Percentiles rank a stretch among this genome's conserved stretches.
These are phyloP conservation scores for Eidolon dupreanum DNA, from an alignment of 2,797 vertebrate genomes.

Conservation along the genomic window DNA sequence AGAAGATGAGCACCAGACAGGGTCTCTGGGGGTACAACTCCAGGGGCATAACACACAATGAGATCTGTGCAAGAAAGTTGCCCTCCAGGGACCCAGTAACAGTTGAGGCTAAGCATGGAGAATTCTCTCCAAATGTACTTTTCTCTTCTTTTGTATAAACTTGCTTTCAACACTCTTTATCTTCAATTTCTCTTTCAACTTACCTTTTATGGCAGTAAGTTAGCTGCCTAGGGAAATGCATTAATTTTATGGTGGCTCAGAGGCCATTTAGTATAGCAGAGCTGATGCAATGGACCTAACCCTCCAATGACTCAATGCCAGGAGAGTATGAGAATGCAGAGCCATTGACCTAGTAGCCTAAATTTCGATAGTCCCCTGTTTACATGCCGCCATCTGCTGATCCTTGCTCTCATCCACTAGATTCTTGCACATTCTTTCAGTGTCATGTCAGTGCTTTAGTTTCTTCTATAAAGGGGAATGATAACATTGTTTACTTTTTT, in stretches of 20 bases:
- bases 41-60: too few species aligned
- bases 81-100: not conserved
- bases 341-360: rapidly evolving
- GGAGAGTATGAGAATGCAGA: not conserved
- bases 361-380: rapidly evolving
- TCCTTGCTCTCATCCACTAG: not conserved
- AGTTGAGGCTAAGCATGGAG: not conserved
- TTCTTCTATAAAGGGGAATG: not conserved
- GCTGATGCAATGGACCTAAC: not conserved
- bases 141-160: not conserved
- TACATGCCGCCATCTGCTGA: rapidly evolving
- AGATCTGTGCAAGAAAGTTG: not conserved
- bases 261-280: not conserved
- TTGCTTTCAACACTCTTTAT: not conserved
- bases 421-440: not conserved
- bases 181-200: not conserved
- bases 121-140: not conserved
- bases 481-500: not conserved
- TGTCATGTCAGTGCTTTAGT: not conserved
- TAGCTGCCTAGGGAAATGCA: not conserved
- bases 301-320: not conserved
- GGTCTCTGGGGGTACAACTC: not conserved
- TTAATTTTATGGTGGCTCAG: not conserved
- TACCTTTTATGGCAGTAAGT: not conserved
- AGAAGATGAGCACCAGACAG: not conserved